Evolutionary conservation across 2,888 invertebrate genomes (phyloP), one percentile per base, ranked within the genome.

Genomic region (Drepana falcataria): DNA sequence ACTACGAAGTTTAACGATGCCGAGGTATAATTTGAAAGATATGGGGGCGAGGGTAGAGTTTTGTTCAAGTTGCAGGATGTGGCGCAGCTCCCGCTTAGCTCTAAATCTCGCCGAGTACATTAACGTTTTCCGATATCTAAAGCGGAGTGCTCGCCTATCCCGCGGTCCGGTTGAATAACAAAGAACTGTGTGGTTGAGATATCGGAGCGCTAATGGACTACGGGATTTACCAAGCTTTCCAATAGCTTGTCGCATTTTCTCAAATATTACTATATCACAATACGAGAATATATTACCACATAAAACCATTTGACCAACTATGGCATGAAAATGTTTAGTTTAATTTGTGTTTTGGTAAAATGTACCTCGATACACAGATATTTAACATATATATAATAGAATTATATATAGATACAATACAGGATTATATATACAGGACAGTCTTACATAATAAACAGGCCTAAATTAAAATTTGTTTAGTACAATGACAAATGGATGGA

Each of bases 91-190:
- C 7, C 44, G 69, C 78, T 79, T 71, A 75, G 68, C 73, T 77
- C 77, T 86, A 84, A 87, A 87, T 87, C 83, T 83, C 78, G 61
- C 76, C 63, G 78, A 83, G 77, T 82, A 85, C 85, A 87, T 87
- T 87, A 88, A 83, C 84, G 84, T 88, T 87, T 87, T 85, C 83
- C 87, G 85, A 88, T 88, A 88, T 81, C 85, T 83, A 83, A 84
- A 85, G 85, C 82, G 79, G 75, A 82, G 82, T 79, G 77, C 81
- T 82, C 79, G 9, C 9, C 64, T 67, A 63, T 64, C 71, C 69
- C 76, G 78, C 77, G 75, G 83, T 84, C 83, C 79, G 75, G 79
- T 80, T 78, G 82, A 86, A 87, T 88, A 85, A 87, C 85, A 90
- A 90, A 89, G 85, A 87, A 85, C 80, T 84, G 84, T 77, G 82